Evolutionary conservation across 1,140 invertebrate species (phyloP), one percentile per base, ranked within the genome.

Genomic region (Drosophila malerkotliana): DNA sequence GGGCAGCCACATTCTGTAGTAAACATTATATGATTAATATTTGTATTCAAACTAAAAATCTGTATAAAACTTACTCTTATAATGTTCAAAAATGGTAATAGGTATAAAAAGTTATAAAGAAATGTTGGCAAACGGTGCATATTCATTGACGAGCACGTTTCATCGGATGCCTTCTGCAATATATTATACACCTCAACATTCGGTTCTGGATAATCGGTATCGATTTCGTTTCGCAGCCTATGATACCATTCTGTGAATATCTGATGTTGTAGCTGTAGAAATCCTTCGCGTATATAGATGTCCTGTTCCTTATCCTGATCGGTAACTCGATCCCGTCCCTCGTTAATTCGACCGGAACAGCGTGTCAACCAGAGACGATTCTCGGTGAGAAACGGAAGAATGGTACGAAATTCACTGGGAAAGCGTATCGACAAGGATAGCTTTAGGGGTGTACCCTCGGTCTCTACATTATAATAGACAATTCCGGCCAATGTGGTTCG

Each of bases 361-460:
- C 83, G 84, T 34, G 79, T 88, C 10, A 83, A 34, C 83, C 83
- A 88, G 3, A 89, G 47, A 9, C 84, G 79, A 48, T 88, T 79
- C 41, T 83, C 84, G 30, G 79, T 83, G 0, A 73, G 57, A 14
- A 73, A 79, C 0, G 83, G 61, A 6, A 26, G 60, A 3, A 88
- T 14, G 0, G 83, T 82, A 7, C 87, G 85, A 41, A 90, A 82
- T 30, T 90, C 81, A 18, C 75, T 79, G 30, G 85, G 81, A 12
- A 90, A 90, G 0, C 81, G 78, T 53, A 90, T 90, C 1, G 64
- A 44, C 9, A 88, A 3, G 5, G 68, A 60, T n/a, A 88, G 61
- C 1, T 10, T 6, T 4, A 48, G 24, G 0, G 83, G 83, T 28
- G 48, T 24, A 0, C 14, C 26, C 0, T 39, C 51, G 0, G 18